These are phyloP conservation scores for Philonicus albiceps DNA, from an alignment of 2,888 invertebrate species.

Conservation along the genomic window DNA sequence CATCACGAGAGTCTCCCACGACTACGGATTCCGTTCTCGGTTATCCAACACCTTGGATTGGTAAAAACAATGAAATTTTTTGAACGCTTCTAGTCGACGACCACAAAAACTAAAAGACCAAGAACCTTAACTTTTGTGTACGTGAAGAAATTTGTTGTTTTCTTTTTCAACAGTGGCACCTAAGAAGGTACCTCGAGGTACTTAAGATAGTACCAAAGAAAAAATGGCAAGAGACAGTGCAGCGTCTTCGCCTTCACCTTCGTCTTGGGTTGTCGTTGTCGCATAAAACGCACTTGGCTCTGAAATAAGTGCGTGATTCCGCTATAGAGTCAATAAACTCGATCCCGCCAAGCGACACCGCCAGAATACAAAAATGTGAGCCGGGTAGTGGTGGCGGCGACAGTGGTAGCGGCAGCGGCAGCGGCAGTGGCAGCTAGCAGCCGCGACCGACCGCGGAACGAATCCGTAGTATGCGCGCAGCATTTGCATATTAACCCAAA, in stretches of 20 bases:
- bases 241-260: not conserved
- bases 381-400: not conserved
- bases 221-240: not conserved
- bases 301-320: slow-evolving; percentile 32
- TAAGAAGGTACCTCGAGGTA: not conserved
- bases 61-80: slow-evolving; percentile 27
- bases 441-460: not conserved
- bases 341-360: not conserved
- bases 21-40: not conserved
- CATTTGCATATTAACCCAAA: slow-evolving; percentile 22
- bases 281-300: slow-evolving; percentile 21
- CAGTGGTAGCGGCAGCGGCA: not conserved
- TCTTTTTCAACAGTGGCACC: not conserved
- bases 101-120: slow-evolving; percentile 21
- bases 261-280: not conserved
- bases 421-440: not conserved
- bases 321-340: slow-evolving; percentile 28
- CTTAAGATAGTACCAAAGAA: not conserved
- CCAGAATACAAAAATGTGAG: not conserved
- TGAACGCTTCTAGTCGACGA: not conserved
- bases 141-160: slow-evolving; percentile 34
- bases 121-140: slow-evolving; percentile 21
- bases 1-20: not conserved
- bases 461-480: not conserved
- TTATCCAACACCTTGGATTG: not conserved